Conservation (phyloP, 2,888 invertebrate genomes). For the Acanthacorydalis orientalis region DNA sequence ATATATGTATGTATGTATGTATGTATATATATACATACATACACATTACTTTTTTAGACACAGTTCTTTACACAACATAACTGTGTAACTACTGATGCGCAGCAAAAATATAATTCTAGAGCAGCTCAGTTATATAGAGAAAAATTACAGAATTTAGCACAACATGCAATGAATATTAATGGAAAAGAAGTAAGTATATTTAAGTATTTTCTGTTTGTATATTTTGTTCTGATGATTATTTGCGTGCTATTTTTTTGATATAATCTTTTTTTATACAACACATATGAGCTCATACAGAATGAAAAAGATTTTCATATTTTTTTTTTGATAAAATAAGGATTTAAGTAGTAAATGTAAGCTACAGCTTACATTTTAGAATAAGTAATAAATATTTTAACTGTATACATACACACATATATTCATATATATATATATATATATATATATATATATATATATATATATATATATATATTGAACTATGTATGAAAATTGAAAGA, state of each 20-base stretch:
- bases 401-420: no score
- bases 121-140: conserved; percentile 89
- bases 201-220: conserved; percentile 7
- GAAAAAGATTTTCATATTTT: no score
- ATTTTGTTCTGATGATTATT: conserved; percentile 5
- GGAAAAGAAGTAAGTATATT: conserved; percentile 58
- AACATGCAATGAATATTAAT: conserved; percentile 74
- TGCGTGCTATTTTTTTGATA: conserved; percentile 3
- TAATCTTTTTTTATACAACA: no score
- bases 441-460: no score
- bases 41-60: conserved; percentile 37
- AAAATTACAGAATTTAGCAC: conserved; percentile 66
- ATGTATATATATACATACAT: background rate
- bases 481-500: no score
- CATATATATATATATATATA: no score
- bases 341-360: no score
- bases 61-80: conserved; percentile 92
- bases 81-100: conserved; percentile 77
- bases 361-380: no score
- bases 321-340: no score
- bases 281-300: no score
- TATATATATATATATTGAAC: no score
- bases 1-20: background rate
- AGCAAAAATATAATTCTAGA: conserved; percentile 93
- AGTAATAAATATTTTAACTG: background rate